A percentile compares a stretch with the other conserved stretches of the same genome.
These are phyloP conservation scores for Tetranychus urticae DNA, from an alignment of 1,140 invertebrate species.

Conservation along the genomic window DNA sequence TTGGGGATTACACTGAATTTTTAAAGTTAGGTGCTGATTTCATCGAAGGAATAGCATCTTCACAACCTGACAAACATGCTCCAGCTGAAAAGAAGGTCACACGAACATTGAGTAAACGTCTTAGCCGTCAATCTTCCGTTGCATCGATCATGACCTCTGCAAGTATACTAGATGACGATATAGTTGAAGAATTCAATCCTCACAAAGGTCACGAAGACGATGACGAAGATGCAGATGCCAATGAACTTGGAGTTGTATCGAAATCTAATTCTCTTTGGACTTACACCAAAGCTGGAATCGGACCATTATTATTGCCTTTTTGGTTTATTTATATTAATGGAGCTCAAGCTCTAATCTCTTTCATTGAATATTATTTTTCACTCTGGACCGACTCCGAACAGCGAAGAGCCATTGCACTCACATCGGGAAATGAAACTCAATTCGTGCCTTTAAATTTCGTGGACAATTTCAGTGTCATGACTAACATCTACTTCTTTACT, in stretches of 20 bases:
- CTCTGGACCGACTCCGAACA: constrained; percentile 5
- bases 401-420: background rate
- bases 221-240: background rate
- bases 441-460: background rate
- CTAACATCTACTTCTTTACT: constrained; percentile 17
- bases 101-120: background rate
- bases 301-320: constrained; percentile 4
- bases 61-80: background rate
- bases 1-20: constrained; percentile 12
- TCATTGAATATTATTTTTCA: constrained; percentile 14
- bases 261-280: constrained; percentile 9
- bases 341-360: constrained; percentile 15
- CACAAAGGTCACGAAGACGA: too few relatives aligned
- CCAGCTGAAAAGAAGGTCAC: background rate
- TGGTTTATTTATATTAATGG: constrained; percentile 11
- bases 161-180: background rate
- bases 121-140: constrained; percentile 12
- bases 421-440: background rate
- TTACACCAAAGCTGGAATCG: constrained; percentile 13
- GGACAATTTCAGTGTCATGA: background rate
- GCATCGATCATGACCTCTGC: background rate
- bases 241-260: constrained; percentile 1
- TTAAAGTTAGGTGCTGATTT: constrained; percentile 10
- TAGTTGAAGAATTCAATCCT: background rate
- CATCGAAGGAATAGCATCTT: background rate